Percentiles rank a stretch among this genome's conserved stretches.
phyloP scores from a whole-genome alignment of 2,888 invertebrate species.

The Aricia artaxerxes region DNA sequence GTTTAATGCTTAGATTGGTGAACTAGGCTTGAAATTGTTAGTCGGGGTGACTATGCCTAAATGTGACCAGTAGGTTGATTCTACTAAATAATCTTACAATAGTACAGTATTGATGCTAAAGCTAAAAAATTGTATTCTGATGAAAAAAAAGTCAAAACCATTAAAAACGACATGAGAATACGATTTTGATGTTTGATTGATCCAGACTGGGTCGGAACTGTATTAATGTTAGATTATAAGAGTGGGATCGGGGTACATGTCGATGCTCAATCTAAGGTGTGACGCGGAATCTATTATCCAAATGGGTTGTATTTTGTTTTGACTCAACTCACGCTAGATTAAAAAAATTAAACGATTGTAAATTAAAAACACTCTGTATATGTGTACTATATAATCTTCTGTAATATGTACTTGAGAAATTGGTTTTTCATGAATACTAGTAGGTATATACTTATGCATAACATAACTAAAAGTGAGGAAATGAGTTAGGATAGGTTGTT shows the following conservation, averaged over 20 bases:
- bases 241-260: neutral
- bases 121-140: too few species aligned
- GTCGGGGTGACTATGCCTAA: neutral
- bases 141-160: too few species aligned
- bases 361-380: slow-evolving; percentile 29
- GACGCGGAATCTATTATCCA: slow-evolving; percentile 27
- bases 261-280: slow-evolving; percentile 23
- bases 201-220: neutral
- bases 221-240: neutral
- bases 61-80: slow-evolving; percentile 4
- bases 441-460: slow-evolving; percentile 28
- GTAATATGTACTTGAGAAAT: slow-evolving; percentile 23
- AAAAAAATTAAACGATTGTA: slow-evolving; percentile 19
- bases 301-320: slow-evolving; percentile 19
- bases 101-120: neutral
- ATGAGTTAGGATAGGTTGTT: slow-evolving; percentile 31
- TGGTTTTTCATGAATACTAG: slow-evolving; percentile 21
- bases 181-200: neutral
- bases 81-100: neutral
- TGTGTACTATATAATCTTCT: slow-evolving; percentile 25
- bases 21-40: slow-evolving; percentile 7
- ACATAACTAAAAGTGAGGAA: slow-evolving; percentile 23
- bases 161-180: neutral
- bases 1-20: neutral
- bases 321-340: slow-evolving; percentile 23